phyloP scores from a whole-genome alignment of 2,797 vertebrate genomes.

The Sebastes hopkinsi region DNA sequence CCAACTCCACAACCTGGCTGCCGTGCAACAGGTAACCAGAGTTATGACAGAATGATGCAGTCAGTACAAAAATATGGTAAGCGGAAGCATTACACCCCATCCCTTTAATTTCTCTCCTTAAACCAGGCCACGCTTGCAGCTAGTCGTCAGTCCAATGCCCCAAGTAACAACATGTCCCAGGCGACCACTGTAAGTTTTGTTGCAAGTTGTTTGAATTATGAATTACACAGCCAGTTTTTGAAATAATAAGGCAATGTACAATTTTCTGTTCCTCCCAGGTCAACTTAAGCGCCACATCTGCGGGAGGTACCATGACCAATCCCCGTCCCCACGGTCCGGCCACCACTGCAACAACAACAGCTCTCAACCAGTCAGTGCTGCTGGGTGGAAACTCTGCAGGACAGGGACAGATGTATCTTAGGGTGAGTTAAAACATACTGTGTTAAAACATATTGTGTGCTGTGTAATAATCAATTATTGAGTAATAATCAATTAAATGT shows the following conservation, averaged over 20 bases:
- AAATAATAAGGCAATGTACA: not conserved
- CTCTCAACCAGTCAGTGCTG: conserved; percentile 94
- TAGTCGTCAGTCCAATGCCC: conserved; percentile 93
- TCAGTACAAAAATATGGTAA: not conserved
- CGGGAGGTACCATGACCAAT: conserved; percentile 78
- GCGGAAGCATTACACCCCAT: not conserved
- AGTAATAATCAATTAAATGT: not conserved
- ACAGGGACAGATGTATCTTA: conserved; percentile 96
- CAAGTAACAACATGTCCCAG: conserved; percentile 89
- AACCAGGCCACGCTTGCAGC: conserved; percentile 94
- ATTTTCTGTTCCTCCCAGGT: conserved; percentile 67
- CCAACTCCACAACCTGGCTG: conserved; percentile 95
- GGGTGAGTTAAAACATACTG: conserved; percentile 83
- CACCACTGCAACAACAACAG: conserved; percentile 88
- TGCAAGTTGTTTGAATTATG: not conserved
- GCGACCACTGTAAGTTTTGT: conserved; percentile 86
- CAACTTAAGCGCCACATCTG: conserved; percentile 81
- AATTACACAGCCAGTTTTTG: not conserved
- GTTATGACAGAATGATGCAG: not conserved
- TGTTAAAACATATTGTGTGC: not conserved
- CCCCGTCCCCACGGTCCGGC: conserved; percentile 82
- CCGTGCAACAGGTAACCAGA: conserved; percentile 92
- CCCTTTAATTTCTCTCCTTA: conserved; percentile 2
- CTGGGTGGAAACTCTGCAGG: conserved; percentile 92
- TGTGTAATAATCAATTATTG: not conserved